Evolutionary conservation across 2,113 vertebrate species (phyloP).

Genomic region (Oxyura jamaicensis): DNA sequence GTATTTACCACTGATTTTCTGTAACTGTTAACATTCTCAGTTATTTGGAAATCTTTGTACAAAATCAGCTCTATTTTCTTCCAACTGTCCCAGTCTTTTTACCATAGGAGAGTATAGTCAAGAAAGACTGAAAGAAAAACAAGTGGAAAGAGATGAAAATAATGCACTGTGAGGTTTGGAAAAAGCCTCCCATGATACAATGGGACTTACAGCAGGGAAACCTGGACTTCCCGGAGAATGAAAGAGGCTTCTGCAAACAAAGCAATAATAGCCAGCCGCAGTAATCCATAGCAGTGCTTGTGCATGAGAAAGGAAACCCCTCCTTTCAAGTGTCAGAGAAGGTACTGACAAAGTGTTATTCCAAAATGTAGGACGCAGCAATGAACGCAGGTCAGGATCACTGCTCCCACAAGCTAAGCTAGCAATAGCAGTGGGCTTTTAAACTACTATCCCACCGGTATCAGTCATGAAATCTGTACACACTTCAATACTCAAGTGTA

Average conservation of each 20-base stretch:
- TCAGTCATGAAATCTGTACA: background rate
- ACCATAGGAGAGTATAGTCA: background rate
- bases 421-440: background rate
- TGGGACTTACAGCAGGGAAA: background rate
- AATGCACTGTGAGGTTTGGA: background rate
- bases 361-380: background rate
- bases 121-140: background rate
- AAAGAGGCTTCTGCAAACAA: constrained; percentile 14
- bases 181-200: background rate
- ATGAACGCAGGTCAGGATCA: background rate
- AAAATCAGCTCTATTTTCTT: background rate
- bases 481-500: background rate
- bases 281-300: background rate
- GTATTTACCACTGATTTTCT: no score
- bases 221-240: constrained; percentile 31
- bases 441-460: background rate
- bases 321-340: background rate
- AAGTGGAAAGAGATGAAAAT: background rate
- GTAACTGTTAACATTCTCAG: no score
- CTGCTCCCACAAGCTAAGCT: background rate
- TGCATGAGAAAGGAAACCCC: background rate
- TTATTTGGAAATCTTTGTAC: background rate
- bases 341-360: background rate
- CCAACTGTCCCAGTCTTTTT: background rate
- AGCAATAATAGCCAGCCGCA: background rate